Evolutionary conservation across 2,113 vertebrate genomes (phyloP), one percentile per base, ranked within the genome.

Genomic region (Pelobates fuscus): DNA sequence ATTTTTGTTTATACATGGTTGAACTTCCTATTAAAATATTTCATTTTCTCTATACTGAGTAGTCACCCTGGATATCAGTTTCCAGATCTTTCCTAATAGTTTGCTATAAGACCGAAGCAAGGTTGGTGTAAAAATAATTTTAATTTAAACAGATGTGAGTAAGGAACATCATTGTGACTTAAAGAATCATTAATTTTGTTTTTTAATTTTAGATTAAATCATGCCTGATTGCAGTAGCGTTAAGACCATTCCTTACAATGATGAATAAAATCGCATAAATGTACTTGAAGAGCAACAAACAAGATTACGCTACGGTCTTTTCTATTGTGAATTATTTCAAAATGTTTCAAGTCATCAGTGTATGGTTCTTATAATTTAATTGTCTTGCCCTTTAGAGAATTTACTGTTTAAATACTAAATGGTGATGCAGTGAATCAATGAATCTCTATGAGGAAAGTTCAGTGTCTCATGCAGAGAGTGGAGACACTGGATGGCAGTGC

Each of bases 171-270:
- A 71, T 59, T 71, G 46, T 24, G 49, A 8, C 18, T 71, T 29
- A 30, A 20, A 62, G 58, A 18, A 21, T 15, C 11, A 41, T 25
- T 20, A 61, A 49, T 29, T 71, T 62, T 61, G 11, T 8, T 49
- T 20, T 11, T 71, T 71, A 30, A 62, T 23, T 52, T 71, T 43
- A 49, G 20, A 52, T 12, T 20, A 18, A 12, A 54, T 59, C 67
- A 60, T 24, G 32, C 58, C 41, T 49, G n/a, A 61, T 43, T 62
- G 57, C 41, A 71, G 24, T 71, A 6, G 49, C 46, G 37, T 41
- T 70, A 43, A 23, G n/a, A 46, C 37, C 21, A 14, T 61, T 61
- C 61, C 26, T 49, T 61, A 11, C 58, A 62, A 49, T 60, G 68
- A 44, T 70, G 18, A 46, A 32, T 4, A 44, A 71, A 61, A 60